Evolutionary conservation across 2,797 vertebrate genomes (phyloP).

Genomic region (Myotis myotis): DNA sequence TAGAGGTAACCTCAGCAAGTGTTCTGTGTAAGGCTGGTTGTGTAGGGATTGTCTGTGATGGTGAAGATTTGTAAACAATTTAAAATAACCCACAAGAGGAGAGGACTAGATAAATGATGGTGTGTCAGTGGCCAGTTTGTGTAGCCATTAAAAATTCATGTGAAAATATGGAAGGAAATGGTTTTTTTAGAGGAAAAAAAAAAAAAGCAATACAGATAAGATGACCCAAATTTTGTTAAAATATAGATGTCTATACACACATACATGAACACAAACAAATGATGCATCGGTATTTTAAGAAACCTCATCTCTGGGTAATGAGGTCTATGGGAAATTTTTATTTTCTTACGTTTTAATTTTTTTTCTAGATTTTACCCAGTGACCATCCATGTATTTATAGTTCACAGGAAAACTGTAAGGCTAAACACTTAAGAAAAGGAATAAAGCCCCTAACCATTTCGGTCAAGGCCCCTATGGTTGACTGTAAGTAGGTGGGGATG

Average conservation of each 20-base stretch:
- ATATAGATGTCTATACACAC: background rate
- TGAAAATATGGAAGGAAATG: background rate
- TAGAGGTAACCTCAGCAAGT: background rate
- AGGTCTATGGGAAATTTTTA: background rate
- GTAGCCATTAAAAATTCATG: background rate
- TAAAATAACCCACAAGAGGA: background rate
- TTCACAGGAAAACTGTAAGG: background rate
- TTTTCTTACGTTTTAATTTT: background rate
- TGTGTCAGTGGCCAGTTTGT: background rate
- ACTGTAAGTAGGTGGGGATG: accelerated
- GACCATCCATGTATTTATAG: background rate
- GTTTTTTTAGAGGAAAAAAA: background rate
- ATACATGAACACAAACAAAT: background rate
- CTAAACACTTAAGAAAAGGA: background rate
- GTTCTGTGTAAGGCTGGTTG: background rate
- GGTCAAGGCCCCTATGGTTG: background rate
- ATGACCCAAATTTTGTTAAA: background rate
- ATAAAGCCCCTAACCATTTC: background rate
- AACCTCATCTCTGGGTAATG: background rate
- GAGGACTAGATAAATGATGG: background rate
- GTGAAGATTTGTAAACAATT: background rate
- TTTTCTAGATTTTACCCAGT: background rate
- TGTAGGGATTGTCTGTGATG: background rate
- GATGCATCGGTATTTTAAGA: background rate
- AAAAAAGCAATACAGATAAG: background rate